phyloP scores from a whole-genome alignment of 2,797 vertebrate genomes.

The Lithobates sylvaticus region DNA sequence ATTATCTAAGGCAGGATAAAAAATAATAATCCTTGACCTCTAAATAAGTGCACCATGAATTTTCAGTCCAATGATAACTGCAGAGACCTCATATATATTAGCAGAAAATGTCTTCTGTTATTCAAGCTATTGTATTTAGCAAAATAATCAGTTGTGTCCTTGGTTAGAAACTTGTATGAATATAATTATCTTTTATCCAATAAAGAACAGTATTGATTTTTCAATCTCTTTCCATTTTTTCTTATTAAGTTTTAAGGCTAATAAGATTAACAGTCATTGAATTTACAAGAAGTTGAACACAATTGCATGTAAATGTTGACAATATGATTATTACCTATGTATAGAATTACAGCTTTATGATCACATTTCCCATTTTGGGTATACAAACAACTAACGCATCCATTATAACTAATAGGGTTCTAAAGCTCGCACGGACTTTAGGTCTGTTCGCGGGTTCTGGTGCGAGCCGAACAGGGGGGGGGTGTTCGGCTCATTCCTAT shows the following conservation, averaged over 20 bases:
- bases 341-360: no score
- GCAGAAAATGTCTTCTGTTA: background rate
- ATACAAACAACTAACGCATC: no score
- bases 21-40: slow-evolving; percentile 8
- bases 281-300: background rate
- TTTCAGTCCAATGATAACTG: slow-evolving; percentile 18
- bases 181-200: slow-evolving; percentile 21
- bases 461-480: no score
- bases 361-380: no score
- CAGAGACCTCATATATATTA: background rate
- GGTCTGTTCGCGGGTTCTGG: no score
- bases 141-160: background rate
- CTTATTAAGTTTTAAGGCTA: background rate
- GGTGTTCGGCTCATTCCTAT: no score
- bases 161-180: background rate
- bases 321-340: background rate
- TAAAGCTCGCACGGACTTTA: no score
- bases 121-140: background rate
- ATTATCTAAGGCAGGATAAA: background rate
- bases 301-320: background rate
- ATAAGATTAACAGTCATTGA: background rate
- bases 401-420: no score
- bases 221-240: background rate
- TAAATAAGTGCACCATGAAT: slow-evolving; percentile 3
- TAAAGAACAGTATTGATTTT: slow-evolving; percentile 22